phyloP scores from a whole-genome alignment of 64 coral and sea anemone genomes.

The Dendrophyllia cribrosa region DNA sequence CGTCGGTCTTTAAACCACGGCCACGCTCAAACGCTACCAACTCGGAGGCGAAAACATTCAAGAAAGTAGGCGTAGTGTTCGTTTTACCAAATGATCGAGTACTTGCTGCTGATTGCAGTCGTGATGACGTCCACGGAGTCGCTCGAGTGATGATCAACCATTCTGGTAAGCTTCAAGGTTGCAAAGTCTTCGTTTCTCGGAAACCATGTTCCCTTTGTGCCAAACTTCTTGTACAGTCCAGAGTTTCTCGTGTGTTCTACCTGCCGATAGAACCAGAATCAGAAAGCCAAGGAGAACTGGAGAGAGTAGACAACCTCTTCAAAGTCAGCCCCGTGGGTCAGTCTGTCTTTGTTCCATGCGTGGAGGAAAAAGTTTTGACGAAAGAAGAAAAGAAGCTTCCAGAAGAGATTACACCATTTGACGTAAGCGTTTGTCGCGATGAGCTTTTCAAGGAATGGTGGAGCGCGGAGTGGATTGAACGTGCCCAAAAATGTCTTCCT shows the following conservation, averaged over 20 bases:
- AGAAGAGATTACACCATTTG: not conserved
- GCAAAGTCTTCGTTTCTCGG: slow-evolving; percentile 70
- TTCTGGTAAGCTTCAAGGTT: slow-evolving; percentile 53
- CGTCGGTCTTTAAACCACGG: not conserved
- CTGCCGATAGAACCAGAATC: slow-evolving; percentile 76
- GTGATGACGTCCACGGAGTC: slow-evolving; percentile 60
- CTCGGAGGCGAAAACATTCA: not conserved
- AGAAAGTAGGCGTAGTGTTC: slow-evolving; percentile 65
- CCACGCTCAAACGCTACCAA: not conserved
- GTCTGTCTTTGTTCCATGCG: slow-evolving; percentile 46
- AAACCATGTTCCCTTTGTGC: slow-evolving; percentile 74
- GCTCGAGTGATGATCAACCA: slow-evolving; percentile 53
- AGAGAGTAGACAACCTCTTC: slow-evolving; percentile 44
- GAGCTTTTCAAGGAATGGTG: slow-evolving; percentile 19
- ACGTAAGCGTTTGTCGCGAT: not conserved
- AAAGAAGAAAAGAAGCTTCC: not conserved
- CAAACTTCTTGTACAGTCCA: slow-evolving; percentile 74
- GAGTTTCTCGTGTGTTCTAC: slow-evolving; percentile 69
- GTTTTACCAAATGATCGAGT: slow-evolving; percentile 52
- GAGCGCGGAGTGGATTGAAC: not conserved
- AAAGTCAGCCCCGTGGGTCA: slow-evolving; percentile 29
- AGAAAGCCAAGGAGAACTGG: slow-evolving; percentile 21
- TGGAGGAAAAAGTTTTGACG: slow-evolving; percentile 25
- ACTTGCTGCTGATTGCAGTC: slow-evolving; percentile 52
- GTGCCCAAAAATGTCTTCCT: slow-evolving; percentile 31